phyloP scores from a whole-genome alignment of 2,888 invertebrate species.

The Chrysolina oricalcia region DNA sequence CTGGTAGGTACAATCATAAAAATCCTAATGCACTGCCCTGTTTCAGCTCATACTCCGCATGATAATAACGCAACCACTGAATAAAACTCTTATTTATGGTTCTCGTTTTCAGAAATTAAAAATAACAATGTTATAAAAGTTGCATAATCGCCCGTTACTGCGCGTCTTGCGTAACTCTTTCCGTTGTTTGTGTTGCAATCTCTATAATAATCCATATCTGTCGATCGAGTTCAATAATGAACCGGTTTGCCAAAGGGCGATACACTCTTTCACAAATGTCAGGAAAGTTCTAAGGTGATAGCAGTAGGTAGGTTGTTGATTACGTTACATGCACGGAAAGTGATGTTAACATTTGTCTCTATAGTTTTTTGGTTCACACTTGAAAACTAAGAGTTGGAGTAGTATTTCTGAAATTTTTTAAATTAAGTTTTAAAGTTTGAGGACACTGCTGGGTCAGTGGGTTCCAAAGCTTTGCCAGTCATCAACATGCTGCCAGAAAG shows the following conservation, averaged over 20 bases:
- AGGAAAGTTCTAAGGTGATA: too few relatives aligned
- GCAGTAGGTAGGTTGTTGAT: not conserved
- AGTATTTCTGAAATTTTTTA: too few relatives aligned
- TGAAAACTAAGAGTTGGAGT: too few relatives aligned
- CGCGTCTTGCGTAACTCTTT: constrained; percentile 1
- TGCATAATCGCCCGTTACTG: constrained; percentile 17
- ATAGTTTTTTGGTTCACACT: too few relatives aligned
- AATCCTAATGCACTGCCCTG: not conserved
- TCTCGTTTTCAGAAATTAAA: constrained; percentile 14
- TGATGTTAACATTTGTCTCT: too few relatives aligned
- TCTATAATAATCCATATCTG: constrained; percentile 16
- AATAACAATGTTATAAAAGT: constrained; percentile 14
- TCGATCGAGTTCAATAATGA: constrained; percentile 9
- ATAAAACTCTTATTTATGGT: constrained; percentile 11
- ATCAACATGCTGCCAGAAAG: too few relatives aligned
- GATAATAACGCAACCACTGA: not conserved
- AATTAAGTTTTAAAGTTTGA: too few relatives aligned
- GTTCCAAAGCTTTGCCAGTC: too few relatives aligned
- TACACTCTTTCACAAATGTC: not conserved
- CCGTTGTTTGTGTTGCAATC: constrained; percentile 20
- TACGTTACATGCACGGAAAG: too few relatives aligned
- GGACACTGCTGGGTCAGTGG: too few relatives aligned
- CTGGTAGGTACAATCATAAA: not conserved
- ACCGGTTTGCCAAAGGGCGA: constrained; percentile 7
- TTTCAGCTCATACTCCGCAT: not conserved